Evolutionary conservation across 2,888 invertebrate species (phyloP), one percentile per base, ranked within the genome.

Genomic region (Melangyna quadrimaculata): DNA sequence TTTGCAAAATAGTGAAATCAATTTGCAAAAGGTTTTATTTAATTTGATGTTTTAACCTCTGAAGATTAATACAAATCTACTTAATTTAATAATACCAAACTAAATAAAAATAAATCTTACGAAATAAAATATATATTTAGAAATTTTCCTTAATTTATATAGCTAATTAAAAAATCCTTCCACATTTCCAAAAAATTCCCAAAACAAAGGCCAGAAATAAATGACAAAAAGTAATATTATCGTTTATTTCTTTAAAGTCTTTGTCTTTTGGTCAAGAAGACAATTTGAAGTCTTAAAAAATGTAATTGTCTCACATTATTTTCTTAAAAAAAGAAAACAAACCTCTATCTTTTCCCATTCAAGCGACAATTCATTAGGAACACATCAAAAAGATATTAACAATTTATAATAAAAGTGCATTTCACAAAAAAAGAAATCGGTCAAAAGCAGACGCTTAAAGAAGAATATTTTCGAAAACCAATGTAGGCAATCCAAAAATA

Each of bases 401-500:
- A 67, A 65, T 45, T 65, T 43, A 61, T 27, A 59, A 43, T 70
- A 53, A 35, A n/a, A 70, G 27, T 69, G 69, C 51, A 77, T 59
- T 70, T 40, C 24, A 61, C n/a, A 40, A 17, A 73, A 59, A 37
- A 59, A 7, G 24, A 65, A 72, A 79, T 51, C 32, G 37, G 32
- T 69, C 53, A 53, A 69, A 69, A 69, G 19, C 12, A 71, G 51
- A 22, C 22, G 6, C 40, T 70, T n/a, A 37, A 73, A 78, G 73
- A 79, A 73, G 67, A 61, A 53, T 27, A 61, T 29, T 70, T 57
- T 70, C 29, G 14, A 73, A 73, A 59, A 17, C 45, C 32, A 71
- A 71, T 71, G 55, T 69, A 61, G 70, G 48, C 35, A 65, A 59
- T 79, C 65, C 53, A 40, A 67, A 84, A 80, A 84, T 84, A 84